Conservation (phyloP, 2,113 vertebrate genomes). For the Philantomba maxwellii region DNA sequence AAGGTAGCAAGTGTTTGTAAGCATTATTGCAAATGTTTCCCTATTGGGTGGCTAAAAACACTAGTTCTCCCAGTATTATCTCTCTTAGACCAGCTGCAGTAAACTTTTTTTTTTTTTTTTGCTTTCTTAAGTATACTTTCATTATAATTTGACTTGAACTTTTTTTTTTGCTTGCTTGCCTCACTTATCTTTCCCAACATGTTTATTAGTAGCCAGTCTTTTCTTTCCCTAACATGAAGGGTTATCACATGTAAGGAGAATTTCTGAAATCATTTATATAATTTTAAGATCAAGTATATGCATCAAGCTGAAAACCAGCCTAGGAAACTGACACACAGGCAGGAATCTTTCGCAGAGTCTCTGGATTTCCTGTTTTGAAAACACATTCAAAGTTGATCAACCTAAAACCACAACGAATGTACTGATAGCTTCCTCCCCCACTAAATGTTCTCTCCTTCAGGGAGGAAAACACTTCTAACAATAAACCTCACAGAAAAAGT, state of each 20-base stretch:
- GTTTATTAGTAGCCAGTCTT: not conserved
- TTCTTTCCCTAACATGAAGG: not conserved
- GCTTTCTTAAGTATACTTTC: not conserved
- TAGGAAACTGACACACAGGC: conserved; percentile 34
- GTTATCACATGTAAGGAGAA: not conserved
- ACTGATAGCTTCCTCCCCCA: conserved; percentile 48
- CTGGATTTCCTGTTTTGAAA: conserved; percentile 70
- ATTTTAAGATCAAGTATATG: not conserved
- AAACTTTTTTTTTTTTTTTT: not conserved
- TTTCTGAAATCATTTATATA: not conserved
- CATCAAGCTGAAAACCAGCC: not conserved
- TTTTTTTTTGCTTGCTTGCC: not conserved
- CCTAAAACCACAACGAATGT: conserved; percentile 56
- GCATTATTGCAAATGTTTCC: not conserved
- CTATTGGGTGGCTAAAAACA: not conserved
- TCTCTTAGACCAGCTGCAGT: not conserved
- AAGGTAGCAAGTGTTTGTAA: not conserved
- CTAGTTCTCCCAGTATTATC: not conserved
- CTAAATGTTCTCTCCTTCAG: conserved; percentile 24
- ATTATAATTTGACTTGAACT: not conserved
- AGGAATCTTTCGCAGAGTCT: conserved; percentile 43
- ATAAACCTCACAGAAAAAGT: conserved; percentile 40
- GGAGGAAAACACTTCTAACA: conserved; percentile 52
- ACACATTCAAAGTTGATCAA: conserved; percentile 60
- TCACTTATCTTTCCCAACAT: not conserved